A percentile compares a stretch with the other conserved stretches of the same genome.
phyloP scores from a whole-genome alignment of 2,888 invertebrate genomes.

The Prostheceraeus crozeri region DNA sequence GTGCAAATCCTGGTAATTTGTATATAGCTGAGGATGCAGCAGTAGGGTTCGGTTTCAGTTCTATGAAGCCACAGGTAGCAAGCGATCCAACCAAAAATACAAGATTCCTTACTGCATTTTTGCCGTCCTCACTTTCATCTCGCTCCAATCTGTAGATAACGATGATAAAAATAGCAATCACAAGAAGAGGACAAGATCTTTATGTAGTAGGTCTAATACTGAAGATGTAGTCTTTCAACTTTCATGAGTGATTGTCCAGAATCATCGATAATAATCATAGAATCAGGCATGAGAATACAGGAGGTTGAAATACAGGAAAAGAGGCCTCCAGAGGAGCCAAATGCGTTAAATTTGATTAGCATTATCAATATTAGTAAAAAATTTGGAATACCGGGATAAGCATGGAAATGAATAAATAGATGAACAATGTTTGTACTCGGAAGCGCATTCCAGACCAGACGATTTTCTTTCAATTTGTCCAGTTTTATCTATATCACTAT shows the following conservation, averaged over 20 bases:
- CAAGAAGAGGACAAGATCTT: no score
- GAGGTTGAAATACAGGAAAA: background rate
- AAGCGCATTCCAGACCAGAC: no score
- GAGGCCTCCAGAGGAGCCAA: background rate
- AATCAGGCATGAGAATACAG: background rate
- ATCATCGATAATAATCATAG: background rate
- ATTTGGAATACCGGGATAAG: no score
- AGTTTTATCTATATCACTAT: no score
- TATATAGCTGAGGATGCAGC: conserved; percentile 80
- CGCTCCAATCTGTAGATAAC: conserved; percentile 62
- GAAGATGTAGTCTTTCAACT: no score
- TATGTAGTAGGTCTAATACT: no score
- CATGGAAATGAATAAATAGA: no score
- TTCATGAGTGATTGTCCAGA: background rate
- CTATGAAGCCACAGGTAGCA: conserved; percentile 87
- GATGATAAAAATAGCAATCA: no score
- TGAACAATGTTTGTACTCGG: no score
- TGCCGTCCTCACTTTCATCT: conserved; percentile 66
- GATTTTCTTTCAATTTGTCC: no score
- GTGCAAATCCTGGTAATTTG: conserved; percentile 81
- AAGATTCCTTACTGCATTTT: conserved; percentile 72
- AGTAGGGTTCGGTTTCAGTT: conserved; percentile 61
- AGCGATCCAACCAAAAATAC: conserved; percentile 85
- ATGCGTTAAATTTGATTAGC: background rate
- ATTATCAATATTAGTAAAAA: no score